These are phyloP conservation scores for Falco biarmicus DNA, from an alignment of 2,797 vertebrate species.

Conservation along the genomic window DNA sequence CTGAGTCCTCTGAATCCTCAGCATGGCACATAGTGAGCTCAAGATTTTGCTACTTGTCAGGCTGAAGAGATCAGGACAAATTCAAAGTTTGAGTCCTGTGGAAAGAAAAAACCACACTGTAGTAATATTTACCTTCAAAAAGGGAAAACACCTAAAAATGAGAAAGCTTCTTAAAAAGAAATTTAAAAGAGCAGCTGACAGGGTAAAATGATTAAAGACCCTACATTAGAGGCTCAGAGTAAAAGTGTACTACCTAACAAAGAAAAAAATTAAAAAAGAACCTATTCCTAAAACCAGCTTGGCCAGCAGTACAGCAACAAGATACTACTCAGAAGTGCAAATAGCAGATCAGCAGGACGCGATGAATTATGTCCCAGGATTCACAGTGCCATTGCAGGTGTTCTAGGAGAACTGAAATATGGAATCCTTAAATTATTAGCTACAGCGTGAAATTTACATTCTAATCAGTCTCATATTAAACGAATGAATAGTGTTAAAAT, in stretches of 20 bases:
- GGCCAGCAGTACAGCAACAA: neutral
- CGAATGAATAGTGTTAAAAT: neutral
- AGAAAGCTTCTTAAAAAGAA: neutral
- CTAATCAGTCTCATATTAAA: neutral
- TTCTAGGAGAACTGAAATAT: neutral
- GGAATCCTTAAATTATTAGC: neutral
- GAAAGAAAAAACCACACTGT: neutral
- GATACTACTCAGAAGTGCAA: neutral
- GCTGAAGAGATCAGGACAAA: neutral
- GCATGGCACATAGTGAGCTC: neutral
- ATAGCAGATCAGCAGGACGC: neutral
- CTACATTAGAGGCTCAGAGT: neutral
- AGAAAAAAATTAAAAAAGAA: neutral
- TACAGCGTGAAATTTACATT: neutral
- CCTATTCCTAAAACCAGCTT: neutral
- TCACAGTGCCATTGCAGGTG: neutral
- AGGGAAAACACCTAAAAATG: neutral
- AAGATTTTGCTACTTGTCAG: neutral
- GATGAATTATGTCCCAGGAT: neutral
- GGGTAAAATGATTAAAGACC: neutral
- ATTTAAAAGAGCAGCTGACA: neutral
- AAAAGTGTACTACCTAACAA: neutral
- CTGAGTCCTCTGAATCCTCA: neutral
- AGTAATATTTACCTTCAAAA: neutral
- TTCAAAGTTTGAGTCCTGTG: neutral